Evolutionary conservation across 2,888 invertebrate genomes (phyloP).

Genomic region (Rhodophaea formosa): DNA sequence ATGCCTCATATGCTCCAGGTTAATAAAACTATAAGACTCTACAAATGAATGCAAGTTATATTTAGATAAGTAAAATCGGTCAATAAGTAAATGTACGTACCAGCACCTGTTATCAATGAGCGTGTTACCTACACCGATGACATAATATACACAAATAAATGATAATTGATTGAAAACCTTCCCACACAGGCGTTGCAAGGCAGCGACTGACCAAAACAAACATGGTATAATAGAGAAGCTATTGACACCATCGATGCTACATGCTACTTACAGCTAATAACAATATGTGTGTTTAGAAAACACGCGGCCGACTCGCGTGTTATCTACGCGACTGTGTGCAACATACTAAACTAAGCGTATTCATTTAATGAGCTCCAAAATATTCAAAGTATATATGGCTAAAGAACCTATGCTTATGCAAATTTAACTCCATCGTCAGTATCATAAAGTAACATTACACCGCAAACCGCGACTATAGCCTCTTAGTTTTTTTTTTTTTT

Average conservation of each 20-base stretch:
- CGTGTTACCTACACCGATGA: not conserved
- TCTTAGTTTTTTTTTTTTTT: too few relatives aligned
- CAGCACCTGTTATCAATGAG: not conserved
- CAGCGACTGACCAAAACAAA: not conserved
- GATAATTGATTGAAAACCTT: not conserved
- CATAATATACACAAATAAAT: not conserved
- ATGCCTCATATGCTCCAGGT: too few relatives aligned
- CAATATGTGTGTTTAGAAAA: not conserved
- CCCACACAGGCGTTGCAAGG: not conserved
- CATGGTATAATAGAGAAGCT: not conserved
- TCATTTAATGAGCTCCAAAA: not conserved
- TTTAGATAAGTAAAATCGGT: too few relatives aligned
- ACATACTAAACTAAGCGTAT: not conserved
- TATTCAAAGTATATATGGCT: not conserved
- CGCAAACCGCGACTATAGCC: too few relatives aligned
- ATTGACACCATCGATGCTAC: not conserved
- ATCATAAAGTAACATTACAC: too few relatives aligned
- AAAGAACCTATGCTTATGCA: not conserved
- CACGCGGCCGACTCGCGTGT: not conserved
- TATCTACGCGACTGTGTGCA: slow-evolving; percentile 1
- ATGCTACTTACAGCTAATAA: not conserved
- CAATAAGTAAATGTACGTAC: not conserved
- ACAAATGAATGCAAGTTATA: too few relatives aligned
- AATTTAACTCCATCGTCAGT: too few relatives aligned
- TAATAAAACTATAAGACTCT: too few relatives aligned